Base-by-base conservation (phyloP, 2,113 vertebrate species). In the Oxygymnocypris stewartii region DNA sequence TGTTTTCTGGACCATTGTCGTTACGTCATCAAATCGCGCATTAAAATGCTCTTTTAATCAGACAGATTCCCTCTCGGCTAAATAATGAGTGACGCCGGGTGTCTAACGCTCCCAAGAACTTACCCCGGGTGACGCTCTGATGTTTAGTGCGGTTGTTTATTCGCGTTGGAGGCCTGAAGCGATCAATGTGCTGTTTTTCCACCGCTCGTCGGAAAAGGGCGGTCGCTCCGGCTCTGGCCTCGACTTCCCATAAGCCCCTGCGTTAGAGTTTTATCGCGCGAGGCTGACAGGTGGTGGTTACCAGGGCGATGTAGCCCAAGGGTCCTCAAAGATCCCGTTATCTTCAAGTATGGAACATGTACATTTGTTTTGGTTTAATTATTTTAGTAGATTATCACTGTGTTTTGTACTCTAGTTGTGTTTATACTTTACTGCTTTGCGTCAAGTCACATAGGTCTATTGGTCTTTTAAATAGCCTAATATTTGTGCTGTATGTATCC, bases 1-100 rank as follows among this genome's bases (percentile, higher is more conserved):
- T 94, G 93, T 93, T 87, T 90, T 94, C 94, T 90, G 86, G 91
- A 93, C 93, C 91, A 95, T 91, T 92, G 91, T 91, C 93, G 93
- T 96, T 97, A 97, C 96, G 96, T 97, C 96, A 97, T 97, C 96
- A 97, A 96, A 96, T 92, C 96, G 96, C 95, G 95, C 95, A 94
- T 95, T 92, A 95, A 96, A 96, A 96, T 93, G 91, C 92, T 90
- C 92, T 91, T 94, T 95, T 94, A 88, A 87, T 87, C 86, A 78
- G 87, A 71, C 73, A 69, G 14, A 44, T 67, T 80, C 6, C 1
- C 6, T 35, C 11, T 73, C 37, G 23, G 85, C 79, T 20, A 49
- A 86, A 82, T 80, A 59, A 85, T 47, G 2, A 20, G 78, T 65
- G 23, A 4, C 44, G 40, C 28, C 49, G 2, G 13, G 35, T 4